Percentiles rank a stretch among this genome's conserved stretches.
phyloP scores from a whole-genome alignment of 2,888 invertebrate species.

The Oxycera nigricornis region DNA sequence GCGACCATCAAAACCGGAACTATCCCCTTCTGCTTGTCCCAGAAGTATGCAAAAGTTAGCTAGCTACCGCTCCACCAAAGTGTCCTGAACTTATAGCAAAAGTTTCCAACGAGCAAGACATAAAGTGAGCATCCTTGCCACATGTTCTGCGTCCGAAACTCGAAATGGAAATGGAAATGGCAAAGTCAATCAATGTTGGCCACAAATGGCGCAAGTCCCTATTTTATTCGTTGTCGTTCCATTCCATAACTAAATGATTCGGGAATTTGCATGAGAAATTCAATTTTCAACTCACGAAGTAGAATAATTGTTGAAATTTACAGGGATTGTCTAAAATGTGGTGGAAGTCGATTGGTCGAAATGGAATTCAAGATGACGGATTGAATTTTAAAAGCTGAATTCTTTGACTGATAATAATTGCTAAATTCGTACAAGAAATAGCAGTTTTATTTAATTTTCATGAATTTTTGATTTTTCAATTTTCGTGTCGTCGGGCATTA shows the following conservation, averaged over 20 bases:
- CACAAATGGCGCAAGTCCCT: slow-evolving; percentile 11
- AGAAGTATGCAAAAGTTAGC: slow-evolving; percentile 4
- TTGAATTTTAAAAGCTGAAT: not conserved
- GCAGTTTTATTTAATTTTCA: not conserved
- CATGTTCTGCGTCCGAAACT: slow-evolving; percentile 35
- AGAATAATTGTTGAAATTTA: slow-evolving; percentile 30
- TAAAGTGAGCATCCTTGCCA: slow-evolving; percentile 16
- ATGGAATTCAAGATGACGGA: slow-evolving; percentile 22
- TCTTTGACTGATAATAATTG: not conserved
- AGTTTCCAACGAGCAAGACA: slow-evolving; percentile 1
- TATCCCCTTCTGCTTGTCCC: too few species aligned
- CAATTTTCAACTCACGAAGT: slow-evolving; percentile 37
- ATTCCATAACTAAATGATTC: slow-evolving; percentile 30
- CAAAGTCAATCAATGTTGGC: slow-evolving; percentile 38
- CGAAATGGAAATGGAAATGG: slow-evolving; percentile 35
- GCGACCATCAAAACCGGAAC: not conserved
- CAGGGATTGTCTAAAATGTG: not conserved
- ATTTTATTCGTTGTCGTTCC: slow-evolving; percentile 16
- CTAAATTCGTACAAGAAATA: too few species aligned
- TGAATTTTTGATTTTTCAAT: not conserved
- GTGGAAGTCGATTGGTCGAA: not conserved
- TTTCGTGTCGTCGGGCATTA: not conserved
- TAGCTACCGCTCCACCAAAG: not conserved
- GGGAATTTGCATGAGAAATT: slow-evolving; percentile 37
- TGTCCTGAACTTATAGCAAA: not conserved